Base-by-base conservation (phyloP, 2,888 invertebrate genomes). In the Amiota communis region DNA sequence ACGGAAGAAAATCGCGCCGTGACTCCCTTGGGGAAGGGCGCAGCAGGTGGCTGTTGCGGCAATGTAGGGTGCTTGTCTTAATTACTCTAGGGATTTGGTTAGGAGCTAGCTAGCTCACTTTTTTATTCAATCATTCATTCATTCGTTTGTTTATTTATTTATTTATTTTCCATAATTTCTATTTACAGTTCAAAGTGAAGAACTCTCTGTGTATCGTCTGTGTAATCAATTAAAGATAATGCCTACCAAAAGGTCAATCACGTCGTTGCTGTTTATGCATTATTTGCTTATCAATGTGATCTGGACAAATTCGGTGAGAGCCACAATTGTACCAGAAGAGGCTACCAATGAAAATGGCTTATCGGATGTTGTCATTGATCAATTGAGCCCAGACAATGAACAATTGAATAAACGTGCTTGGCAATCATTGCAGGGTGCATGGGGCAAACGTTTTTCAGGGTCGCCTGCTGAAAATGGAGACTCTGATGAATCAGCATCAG, bases 401-500 rank as follows among this genome's bases (percentile, higher is more conserved):
- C 59, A 20, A 17, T 17, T 53, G 64, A 90, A 90, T 71, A 91
- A 92, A 81, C 87, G 92, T 53, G 91, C 91, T 71, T 94, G 94
- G 94, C 91, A 92, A 49, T 92, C 92, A 80, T 91, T 94, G 87
- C 92, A 92, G 86, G 93, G 92, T 15, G 92, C 93, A 0, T 94
- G 94, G 94, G 94, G 94, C 81, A 94, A 94, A 87, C 91, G 94
- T 8, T 77, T 70, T 8, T 53, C 61, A 15, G 63, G 65, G 8
- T 74, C 75, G 13, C 36, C 61, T 10, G 74, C 75, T 51, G 12
- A 12, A 13, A n/a, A 13, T 11, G 23, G 15, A 73, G 48, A 17
- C 49, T 3, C 9, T 9, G 48, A 47, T 47, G 65, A 48, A 17
- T 23, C 51, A 8, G 2, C 8, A 57, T 78, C 20, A 76, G 59